These are phyloP conservation scores for Sepioteuthis lessoniana DNA, from an alignment of 2,888 invertebrate genomes.

Conservation along the genomic window DNA sequence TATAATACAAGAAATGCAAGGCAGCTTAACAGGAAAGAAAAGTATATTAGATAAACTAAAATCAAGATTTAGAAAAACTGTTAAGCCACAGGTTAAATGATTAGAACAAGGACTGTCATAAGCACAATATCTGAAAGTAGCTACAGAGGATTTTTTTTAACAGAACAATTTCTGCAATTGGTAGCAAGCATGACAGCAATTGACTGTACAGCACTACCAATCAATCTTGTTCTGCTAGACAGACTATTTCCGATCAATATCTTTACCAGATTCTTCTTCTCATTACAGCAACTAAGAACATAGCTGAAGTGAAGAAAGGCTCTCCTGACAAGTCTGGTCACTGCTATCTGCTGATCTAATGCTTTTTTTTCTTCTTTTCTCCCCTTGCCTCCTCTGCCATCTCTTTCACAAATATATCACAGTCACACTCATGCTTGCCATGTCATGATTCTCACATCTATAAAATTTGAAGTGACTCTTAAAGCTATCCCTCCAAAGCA, in stretches of 20 bases:
- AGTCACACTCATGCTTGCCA: not conserved
- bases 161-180: conserved; percentile 33
- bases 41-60: not conserved
- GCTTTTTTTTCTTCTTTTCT: not conserved
- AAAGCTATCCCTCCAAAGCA: not conserved
- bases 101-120: not conserved
- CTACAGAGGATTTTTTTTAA: not conserved
- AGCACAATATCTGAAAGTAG: not conserved
- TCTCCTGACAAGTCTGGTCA: conserved; percentile 33
- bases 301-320: not conserved
- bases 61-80: not conserved
- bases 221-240: conserved; percentile 33
- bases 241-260: conserved; percentile 33
- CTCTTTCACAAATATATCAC: not conserved
- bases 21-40: not conserved
- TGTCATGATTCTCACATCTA: not conserved
- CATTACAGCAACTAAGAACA: conserved; percentile 33
- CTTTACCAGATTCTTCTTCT: conserved; percentile 33
- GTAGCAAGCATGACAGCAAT: conserved; percentile 23
- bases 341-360: not conserved
- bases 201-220: conserved; percentile 18
- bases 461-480: not conserved
- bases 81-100: not conserved
- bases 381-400: too few species aligned
- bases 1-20: too few species aligned